Percentiles rank a stretch among this genome's conserved stretches.
Evolutionary conservation across 2,888 invertebrate species (phyloP).

Genomic region (Smittia aterrima): DNA sequence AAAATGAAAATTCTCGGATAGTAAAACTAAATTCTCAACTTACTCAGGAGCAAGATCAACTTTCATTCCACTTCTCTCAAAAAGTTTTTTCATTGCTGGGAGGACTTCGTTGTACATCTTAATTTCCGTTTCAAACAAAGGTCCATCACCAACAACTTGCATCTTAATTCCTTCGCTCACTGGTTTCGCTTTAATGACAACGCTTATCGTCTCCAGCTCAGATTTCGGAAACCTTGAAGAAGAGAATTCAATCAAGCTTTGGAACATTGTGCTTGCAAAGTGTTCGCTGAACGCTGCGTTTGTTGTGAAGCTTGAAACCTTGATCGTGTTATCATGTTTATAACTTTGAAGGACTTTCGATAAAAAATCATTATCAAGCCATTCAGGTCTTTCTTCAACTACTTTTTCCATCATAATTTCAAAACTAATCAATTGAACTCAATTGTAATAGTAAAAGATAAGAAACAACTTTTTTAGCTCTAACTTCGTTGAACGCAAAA

Average conservation of each 20-base stretch:
- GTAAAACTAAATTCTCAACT: not conserved
- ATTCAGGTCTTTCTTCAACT: not conserved
- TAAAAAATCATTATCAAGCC: not conserved
- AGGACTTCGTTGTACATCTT: no score
- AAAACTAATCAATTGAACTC: constrained; percentile 4
- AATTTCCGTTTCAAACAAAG: constrained; percentile 17
- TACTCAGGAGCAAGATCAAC: constrained; percentile 10
- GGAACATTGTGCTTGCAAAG: constrained; percentile 20
- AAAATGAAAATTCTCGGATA: no score
- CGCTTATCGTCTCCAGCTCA: not conserved
- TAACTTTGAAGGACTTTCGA: not conserved
- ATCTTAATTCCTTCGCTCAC: not conserved
- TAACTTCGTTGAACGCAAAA: no score
- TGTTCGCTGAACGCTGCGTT: constrained; percentile 7
- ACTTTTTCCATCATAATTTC: not conserved
- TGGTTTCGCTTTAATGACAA: constrained; percentile 27
- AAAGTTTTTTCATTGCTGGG: constrained; percentile 10
- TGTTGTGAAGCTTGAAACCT: not conserved
- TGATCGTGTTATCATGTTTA: constrained; percentile 22
- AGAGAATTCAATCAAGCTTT: not conserved
- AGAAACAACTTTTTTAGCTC: no score
- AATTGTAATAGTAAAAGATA: no score
- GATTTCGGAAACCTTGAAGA: not conserved
- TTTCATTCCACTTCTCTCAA: constrained; percentile 14
- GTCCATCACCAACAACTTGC: not conserved